A percentile compares a stretch with the other conserved stretches of the same genome.
Conservation (phyloP, 2,113 vertebrate genomes). For the Pyrgilauda ruficollis region DNA sequence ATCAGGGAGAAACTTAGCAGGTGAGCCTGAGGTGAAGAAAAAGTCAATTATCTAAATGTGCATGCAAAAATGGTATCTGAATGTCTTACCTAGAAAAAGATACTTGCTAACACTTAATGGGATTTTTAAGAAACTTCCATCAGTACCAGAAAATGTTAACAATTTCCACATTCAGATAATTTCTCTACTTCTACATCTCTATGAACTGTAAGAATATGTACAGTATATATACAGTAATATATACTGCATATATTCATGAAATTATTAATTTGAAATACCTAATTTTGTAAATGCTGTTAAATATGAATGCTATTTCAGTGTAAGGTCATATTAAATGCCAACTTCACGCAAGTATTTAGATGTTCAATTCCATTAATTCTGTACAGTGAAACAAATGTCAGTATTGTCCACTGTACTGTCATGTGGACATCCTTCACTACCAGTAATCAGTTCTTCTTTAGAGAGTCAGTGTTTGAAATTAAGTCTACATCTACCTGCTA, state of each 20-base stretch:
- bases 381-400: not conserved
- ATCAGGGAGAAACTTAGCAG: constrained; percentile 91
- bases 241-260: not conserved
- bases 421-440: not conserved
- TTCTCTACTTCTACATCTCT: not conserved
- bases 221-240: not conserved
- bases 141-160: not conserved
- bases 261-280: not conserved
- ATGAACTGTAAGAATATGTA: not conserved
- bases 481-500: not conserved
- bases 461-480: not conserved
- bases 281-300: not conserved
- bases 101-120: not conserved
- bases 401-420: not conserved
- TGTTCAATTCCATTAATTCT: not conserved
- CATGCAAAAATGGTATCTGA: not conserved
- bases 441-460: not conserved
- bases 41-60: constrained; percentile 3
- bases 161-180: not conserved
- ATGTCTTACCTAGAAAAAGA: not conserved
- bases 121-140: not conserved
- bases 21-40: constrained; percentile 72
- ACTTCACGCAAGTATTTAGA: not conserved
- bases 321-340: not conserved
- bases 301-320: not conserved